These are phyloP conservation scores for Chondrilla cf. caribensis DNA, from an alignment of 37 sponge, comb jelly and placozoan species.

Conservation along the genomic window DNA sequence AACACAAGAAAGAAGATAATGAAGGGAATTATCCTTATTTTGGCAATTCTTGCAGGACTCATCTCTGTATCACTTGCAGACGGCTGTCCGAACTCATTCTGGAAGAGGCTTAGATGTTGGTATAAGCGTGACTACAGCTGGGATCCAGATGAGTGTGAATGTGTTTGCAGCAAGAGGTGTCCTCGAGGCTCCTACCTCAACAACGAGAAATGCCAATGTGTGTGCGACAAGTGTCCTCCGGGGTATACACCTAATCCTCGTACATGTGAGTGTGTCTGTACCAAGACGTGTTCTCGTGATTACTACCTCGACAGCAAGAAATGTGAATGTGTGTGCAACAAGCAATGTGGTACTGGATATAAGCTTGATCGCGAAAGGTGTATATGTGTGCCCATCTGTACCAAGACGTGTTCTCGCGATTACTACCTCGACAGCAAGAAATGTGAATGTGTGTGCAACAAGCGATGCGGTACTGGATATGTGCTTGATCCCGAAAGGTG, in stretches of 20 bases:
- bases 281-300: not conserved
- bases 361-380: not conserved
- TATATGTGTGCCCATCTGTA: not conserved
- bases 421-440: not conserved
- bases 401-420: not conserved
- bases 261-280: not conserved
- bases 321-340: constrained; percentile 12
- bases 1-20: too few relatives aligned
- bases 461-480: not conserved
- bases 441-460: constrained; percentile 3
- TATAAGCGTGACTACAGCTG: not conserved
- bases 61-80: too few relatives aligned
- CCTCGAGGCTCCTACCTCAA: not conserved
- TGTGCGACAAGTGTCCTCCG: not conserved
- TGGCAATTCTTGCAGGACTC: too few relatives aligned
- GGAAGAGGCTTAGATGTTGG: too few relatives aligned
- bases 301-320: constrained; percentile 2
- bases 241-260: not conserved
- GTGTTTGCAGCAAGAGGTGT: not conserved
- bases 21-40: too few relatives aligned
- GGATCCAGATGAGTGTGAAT: not conserved
- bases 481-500: not conserved
- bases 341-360: not conserved
- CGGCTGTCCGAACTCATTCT: too few relatives aligned
- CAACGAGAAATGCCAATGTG: not conserved